These are phyloP conservation scores for Lutjanus argentimaculatus DNA, from an alignment of 2,797 vertebrate genomes.

Conservation along the genomic window DNA sequence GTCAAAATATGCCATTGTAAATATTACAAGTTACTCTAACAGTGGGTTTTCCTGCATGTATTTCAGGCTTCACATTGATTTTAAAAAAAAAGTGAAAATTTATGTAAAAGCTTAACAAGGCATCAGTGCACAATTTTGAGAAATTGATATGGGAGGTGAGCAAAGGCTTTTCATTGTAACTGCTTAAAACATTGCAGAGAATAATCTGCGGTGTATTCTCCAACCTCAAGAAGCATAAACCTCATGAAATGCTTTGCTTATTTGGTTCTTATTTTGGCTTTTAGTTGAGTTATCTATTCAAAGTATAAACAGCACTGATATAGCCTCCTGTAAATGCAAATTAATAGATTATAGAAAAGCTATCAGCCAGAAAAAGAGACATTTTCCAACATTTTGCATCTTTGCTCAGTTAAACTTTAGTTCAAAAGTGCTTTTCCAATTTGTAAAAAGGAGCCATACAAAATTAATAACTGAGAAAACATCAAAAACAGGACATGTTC, in stretches of 20 bases:
- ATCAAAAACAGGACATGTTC: not conserved
- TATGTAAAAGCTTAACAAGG: constrained; percentile 24
- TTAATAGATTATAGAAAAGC: not conserved
- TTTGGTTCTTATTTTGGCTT: constrained; percentile 1
- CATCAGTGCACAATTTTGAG: constrained; percentile 17
- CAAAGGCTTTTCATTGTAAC: constrained; percentile 1
- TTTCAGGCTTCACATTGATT: constrained; percentile 15
- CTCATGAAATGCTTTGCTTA: not conserved
- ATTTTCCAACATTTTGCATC: not conserved
- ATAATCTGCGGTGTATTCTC: not conserved
- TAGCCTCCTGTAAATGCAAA: not conserved
- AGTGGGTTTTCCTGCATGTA: not conserved
- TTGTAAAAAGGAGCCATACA: constrained; percentile 36
- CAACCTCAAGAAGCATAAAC: not conserved
- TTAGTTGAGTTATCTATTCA: not conserved
- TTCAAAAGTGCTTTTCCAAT: constrained; percentile 65
- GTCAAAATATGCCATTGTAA: constrained; percentile 6
- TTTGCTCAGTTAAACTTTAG: constrained; percentile 22
- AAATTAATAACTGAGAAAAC: constrained; percentile 4
- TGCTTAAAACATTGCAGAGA: not conserved
- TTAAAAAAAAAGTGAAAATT: constrained; percentile 11
- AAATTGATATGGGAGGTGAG: not conserved
- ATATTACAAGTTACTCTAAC: not conserved
- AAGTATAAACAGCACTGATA: not conserved
- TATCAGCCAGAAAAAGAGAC: not conserved